Conservation (phyloP, 1,140 invertebrate genomes). For the Galendromus occidentalis region DNA sequence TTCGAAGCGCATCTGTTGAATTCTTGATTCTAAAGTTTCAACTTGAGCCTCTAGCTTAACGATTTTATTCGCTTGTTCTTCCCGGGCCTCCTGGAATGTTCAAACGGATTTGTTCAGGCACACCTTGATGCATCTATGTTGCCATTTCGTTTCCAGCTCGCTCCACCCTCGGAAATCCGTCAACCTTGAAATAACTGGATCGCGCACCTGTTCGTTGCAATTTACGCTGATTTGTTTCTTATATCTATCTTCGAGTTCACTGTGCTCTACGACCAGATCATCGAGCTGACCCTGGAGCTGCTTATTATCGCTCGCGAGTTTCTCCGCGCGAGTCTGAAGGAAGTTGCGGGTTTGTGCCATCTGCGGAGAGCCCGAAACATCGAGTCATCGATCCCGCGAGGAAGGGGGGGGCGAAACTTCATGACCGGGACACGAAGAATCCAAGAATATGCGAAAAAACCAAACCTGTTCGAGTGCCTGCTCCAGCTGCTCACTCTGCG, state of each 20-base stretch:
- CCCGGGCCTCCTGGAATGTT: background rate
- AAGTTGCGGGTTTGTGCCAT: background rate
- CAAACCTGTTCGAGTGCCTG: constrained; percentile 7
- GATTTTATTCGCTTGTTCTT: background rate
- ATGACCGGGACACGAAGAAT: too few relatives aligned
- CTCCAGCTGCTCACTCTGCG: background rate
- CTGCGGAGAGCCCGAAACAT: background rate
- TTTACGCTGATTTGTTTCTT: background rate
- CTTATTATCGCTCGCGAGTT: background rate
- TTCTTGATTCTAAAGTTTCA: background rate
- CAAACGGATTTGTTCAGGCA: background rate
- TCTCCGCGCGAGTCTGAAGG: background rate
- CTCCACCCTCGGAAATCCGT: background rate
- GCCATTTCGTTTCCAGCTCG: too few relatives aligned
- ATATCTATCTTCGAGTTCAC: background rate
- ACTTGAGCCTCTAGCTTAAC: background rate
- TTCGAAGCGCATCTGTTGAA: background rate
- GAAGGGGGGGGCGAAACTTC: too few relatives aligned
- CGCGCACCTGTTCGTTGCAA: background rate
- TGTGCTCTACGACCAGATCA: background rate
- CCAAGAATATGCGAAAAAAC: too few relatives aligned
- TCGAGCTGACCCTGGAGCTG: background rate
- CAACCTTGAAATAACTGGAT: background rate
- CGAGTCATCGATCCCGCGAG: too few relatives aligned
- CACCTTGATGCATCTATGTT: too few relatives aligned